These are phyloP conservation scores for Orthosia cruda DNA, from an alignment of 2,888 invertebrate genomes.

Conservation along the genomic window DNA sequence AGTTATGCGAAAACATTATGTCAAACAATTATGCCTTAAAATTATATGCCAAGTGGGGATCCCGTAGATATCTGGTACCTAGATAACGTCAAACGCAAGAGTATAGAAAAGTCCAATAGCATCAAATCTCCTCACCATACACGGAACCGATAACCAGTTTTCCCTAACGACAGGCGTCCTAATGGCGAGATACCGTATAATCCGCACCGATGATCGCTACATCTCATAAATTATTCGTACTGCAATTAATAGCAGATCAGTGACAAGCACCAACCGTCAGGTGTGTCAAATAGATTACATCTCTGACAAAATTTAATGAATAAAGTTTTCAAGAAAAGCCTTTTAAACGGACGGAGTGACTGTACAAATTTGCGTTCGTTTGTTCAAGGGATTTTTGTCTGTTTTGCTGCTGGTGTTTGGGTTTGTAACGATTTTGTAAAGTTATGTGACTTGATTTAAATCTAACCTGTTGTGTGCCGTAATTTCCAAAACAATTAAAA, in stretches of 20 bases:
- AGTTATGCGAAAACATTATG: no score
- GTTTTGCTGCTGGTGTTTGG: slow-evolving; percentile 5
- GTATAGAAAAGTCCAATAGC: neutral
- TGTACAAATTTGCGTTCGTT: slow-evolving; percentile 27
- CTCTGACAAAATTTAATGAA: slow-evolving; percentile 79
- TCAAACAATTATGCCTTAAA: no score
- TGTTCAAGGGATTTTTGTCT: slow-evolving; percentile 28
- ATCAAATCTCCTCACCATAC: slow-evolving; percentile 50
- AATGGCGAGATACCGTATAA: slow-evolving; percentile 86
- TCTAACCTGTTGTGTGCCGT: no score
- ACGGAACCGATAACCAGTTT: slow-evolving; percentile 12
- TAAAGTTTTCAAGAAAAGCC: slow-evolving; percentile 74
- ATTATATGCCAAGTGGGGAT: no score
- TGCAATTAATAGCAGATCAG: slow-evolving; percentile 77
- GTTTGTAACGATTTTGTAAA: neutral
- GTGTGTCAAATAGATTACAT: slow-evolving; percentile 80
- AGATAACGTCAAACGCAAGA: no score
- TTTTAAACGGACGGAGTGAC: slow-evolving; percentile 50
- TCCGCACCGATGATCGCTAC: slow-evolving; percentile 80
- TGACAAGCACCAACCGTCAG: slow-evolving; percentile 72
- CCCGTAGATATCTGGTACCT: no score
- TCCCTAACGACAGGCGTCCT: slow-evolving; percentile 76
- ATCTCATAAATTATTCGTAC: slow-evolving; percentile 87
- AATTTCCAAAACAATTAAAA: no score
- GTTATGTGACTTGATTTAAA: neutral